Base-by-base conservation (phyloP, 1,140 invertebrate genomes). In the Pissodes strobi region DNA sequence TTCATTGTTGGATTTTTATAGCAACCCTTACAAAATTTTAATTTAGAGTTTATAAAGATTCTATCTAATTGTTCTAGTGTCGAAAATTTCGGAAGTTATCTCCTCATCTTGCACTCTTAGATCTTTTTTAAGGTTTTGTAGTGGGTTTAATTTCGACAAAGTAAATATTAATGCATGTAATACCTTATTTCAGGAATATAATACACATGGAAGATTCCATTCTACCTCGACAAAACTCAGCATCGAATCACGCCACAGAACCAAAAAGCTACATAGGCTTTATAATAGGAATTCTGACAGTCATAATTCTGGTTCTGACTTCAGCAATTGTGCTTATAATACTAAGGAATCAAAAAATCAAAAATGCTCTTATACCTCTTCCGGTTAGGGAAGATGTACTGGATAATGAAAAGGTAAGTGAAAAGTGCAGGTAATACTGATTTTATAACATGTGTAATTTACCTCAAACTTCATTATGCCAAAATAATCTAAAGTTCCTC, bases 211-310 rank as follows among this genome's bases (percentile, higher is more conserved):
- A 52, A 37, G 17, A 52, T 19, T 8, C 49, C 1, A 21, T 18
- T 18, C 17, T 9, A 5, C 41, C 41, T 34, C 17, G 19, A 9
- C 22, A 52, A 12, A 52, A 52, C 12, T 12, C 25, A 34, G 10
- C 10, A 15, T 34, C 17, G 3, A 46, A 58, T 34, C 72, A 13
- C 12, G 19, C 23, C 5, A 75, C 82, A 27, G 85, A 87, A 72
- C 79, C 82, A 52, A 84, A 81, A 64, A 81, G 83, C 72, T 79
- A 81, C 71, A 88, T 91, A 70, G 89, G 88, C 38, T 82, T 90
- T 66, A 84, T 91, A 59, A 90, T 92, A 70, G 89, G 89, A n/a
- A 84, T 87, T 37, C 80, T 92, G 65, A 86, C 86, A 12, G 88
- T 88, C 18, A 86, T 90, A 64, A 90, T 91, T 66, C 76, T 91